phyloP scores from a whole-genome alignment of 2,797 vertebrate genomes.

The Enteromius anoplus region DNA sequence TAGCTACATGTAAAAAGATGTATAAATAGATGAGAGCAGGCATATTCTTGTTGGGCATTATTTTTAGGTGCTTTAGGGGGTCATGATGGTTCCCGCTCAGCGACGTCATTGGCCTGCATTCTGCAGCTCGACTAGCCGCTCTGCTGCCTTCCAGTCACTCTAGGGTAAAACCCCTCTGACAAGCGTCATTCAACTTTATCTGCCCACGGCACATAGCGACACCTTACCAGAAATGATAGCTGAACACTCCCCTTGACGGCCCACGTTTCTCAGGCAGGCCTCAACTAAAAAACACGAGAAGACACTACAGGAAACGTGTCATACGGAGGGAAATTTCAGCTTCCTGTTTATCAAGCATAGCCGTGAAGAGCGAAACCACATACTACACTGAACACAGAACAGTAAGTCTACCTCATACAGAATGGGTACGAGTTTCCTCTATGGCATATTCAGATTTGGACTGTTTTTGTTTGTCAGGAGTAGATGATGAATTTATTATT shows the following conservation, averaged over 20 bases:
- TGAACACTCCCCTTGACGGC: conserved; percentile 59
- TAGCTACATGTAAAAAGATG: neutral
- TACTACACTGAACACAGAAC: neutral
- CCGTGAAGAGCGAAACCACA: conserved; percentile 60
- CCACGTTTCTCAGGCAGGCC: conserved; percentile 66
- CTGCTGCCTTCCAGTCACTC: conserved; percentile 58
- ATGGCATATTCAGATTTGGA: neutral
- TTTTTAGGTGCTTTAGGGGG: conserved; percentile 17
- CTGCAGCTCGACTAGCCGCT: conserved; percentile 5
- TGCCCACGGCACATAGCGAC: conserved; percentile 67
- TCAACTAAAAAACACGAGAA: conserved; percentile 55
- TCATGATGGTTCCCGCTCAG: conserved; percentile 26
- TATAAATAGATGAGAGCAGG: neutral
- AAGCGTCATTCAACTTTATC: conserved; percentile 77
- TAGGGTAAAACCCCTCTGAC: conserved; percentile 77
- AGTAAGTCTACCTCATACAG: conserved; percentile 15
- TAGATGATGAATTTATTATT: neutral
- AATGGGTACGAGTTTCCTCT: neutral
- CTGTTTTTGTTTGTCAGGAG: neutral
- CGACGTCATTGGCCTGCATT: conserved; percentile 1
- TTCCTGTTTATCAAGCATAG: conserved; percentile 72
- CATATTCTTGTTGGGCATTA: neutral
- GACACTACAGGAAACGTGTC: conserved; percentile 83
- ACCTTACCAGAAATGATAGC: conserved; percentile 67
- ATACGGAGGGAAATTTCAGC: conserved; percentile 79